Percentiles rank a stretch among this genome's conserved stretches.
phyloP scores from a whole-genome alignment of 2,888 invertebrate genomes.

The Orthosia gracilis region DNA sequence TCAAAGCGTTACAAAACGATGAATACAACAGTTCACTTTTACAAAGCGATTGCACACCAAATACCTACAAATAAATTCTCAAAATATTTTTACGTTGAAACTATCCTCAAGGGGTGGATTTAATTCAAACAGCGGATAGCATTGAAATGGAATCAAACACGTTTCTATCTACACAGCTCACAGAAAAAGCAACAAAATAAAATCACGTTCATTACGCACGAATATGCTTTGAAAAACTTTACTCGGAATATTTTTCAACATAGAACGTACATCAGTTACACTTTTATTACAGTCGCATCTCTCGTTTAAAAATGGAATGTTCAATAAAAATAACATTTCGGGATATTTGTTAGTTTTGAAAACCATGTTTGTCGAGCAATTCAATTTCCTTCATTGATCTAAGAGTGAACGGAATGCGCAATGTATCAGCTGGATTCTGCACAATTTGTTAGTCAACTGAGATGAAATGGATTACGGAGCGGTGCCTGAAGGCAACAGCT shows the following conservation, averaged over 20 bases:
- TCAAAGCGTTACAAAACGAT: slow-evolving; percentile 13
- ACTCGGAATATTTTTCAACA: slow-evolving; percentile 18
- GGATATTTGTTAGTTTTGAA: background rate
- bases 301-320: slow-evolving; percentile 20
- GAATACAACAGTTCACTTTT: slow-evolving; percentile 13
- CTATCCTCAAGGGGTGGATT: slow-evolving; percentile 65
- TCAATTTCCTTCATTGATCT: slow-evolving; percentile 20
- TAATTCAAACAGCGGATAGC: slow-evolving; percentile 65
- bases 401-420: background rate
- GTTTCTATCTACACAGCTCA: slow-evolving; percentile 37
- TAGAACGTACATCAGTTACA: slow-evolving; percentile 1
- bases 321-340: background rate
- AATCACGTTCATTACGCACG: slow-evolving; percentile 59
- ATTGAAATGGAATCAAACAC: slow-evolving; percentile 62
- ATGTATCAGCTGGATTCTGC: slow-evolving; percentile 33
- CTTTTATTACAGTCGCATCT: slow-evolving; percentile 4
- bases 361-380: background rate
- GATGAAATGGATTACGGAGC: slow-evolving; percentile 39
- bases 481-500: slow-evolving; percentile 21
- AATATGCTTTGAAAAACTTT: slow-evolving; percentile 54
- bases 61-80: slow-evolving; percentile 42
- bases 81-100: slow-evolving; percentile 62
- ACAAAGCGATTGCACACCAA: slow-evolving; percentile 27
- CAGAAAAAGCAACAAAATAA: slow-evolving; percentile 53
- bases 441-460: slow-evolving; percentile 41